Evolutionary conservation across 2,113 vertebrate species (phyloP).

Genomic region (Prionailurus bengalensis): DNA sequence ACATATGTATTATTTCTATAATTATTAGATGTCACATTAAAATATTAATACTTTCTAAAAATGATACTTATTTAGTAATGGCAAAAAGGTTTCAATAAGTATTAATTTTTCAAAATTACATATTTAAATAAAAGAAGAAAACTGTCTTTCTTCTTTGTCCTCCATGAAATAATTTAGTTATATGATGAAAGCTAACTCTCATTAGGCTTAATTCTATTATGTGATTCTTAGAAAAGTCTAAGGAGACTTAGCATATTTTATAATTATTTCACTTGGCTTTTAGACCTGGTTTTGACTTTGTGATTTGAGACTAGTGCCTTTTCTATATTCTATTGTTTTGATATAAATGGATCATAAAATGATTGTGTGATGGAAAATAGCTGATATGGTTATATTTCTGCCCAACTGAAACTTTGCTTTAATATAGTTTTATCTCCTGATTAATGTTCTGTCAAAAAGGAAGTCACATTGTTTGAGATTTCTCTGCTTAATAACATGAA

Average conservation of each 20-base stretch:
- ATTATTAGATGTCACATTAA: background rate
- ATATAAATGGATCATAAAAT: slow-evolving; percentile 62
- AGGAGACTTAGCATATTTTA: background rate
- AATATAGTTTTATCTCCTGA: slow-evolving; percentile 66
- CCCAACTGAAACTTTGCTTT: background rate
- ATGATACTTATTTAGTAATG: background rate
- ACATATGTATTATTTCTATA: background rate
- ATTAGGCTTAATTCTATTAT: background rate
- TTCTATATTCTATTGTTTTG: slow-evolving; percentile 11
- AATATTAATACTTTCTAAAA: background rate
- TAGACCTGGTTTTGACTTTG: background rate
- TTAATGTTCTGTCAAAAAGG: slow-evolving; percentile 73
- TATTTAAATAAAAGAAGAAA: background rate
- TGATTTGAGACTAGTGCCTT: slow-evolving; percentile 7
- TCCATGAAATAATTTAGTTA: background rate
- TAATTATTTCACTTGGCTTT: slow-evolving; percentile 44
- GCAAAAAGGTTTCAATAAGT: background rate
- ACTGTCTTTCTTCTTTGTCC: background rate
- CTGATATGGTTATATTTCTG: background rate
- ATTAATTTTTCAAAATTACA: background rate
- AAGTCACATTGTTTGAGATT: slow-evolving; percentile 74
- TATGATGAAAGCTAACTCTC: background rate
- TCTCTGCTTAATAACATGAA: slow-evolving; percentile 59
- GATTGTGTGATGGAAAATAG: slow-evolving; percentile 54
- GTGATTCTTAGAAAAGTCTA: background rate